A percentile compares a stretch with the other conserved stretches of the same genome.
Conservation (phyloP, 2,888 invertebrate species). For the Coenonympha arcania region DNA sequence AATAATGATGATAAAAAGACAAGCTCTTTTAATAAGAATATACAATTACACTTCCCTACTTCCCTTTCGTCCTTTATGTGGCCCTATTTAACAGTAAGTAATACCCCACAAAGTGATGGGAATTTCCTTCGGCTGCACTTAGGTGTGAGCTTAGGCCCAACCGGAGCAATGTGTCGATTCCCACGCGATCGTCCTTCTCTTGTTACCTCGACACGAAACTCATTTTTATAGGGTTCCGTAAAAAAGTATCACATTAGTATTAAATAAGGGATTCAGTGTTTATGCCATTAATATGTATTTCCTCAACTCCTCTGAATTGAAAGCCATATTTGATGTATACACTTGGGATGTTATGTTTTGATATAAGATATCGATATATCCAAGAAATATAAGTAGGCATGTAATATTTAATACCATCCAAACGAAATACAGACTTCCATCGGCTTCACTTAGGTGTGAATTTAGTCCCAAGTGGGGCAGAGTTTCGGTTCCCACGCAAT, state of each 20-base stretch:
- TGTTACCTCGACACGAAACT: conserved; percentile 66
- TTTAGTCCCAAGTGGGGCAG: conserved; percentile 45
- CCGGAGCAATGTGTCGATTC: conserved; percentile 56
- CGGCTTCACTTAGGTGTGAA: conserved; percentile 65
- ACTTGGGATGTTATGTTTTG: background rate
- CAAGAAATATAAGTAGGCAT: too few relatives aligned
- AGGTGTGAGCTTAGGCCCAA: conserved; percentile 51
- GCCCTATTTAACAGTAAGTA: conserved; percentile 61
- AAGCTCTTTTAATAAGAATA: conserved; percentile 21
- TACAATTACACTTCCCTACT: conserved; percentile 59
- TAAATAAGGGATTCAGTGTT: too few relatives aligned
- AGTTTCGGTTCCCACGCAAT: conserved; percentile 65
- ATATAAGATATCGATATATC: too few relatives aligned
- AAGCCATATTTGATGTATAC: background rate
- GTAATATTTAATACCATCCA: background rate
- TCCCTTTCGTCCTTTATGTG: conserved; percentile 48
- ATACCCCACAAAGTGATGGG: conserved; percentile 65
- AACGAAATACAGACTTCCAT: conserved; percentile 59
- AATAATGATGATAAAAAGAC: background rate
- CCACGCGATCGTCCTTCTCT: conserved; percentile 65
- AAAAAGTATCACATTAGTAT: too few relatives aligned
- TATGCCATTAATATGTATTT: too few relatives aligned
- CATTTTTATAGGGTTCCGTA: conserved; percentile 32
- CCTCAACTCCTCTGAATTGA: background rate
- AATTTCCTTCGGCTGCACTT: conserved; percentile 68